phyloP scores from a whole-genome alignment of 1,140 invertebrate species.

The Andricus grossulariae region DNA sequence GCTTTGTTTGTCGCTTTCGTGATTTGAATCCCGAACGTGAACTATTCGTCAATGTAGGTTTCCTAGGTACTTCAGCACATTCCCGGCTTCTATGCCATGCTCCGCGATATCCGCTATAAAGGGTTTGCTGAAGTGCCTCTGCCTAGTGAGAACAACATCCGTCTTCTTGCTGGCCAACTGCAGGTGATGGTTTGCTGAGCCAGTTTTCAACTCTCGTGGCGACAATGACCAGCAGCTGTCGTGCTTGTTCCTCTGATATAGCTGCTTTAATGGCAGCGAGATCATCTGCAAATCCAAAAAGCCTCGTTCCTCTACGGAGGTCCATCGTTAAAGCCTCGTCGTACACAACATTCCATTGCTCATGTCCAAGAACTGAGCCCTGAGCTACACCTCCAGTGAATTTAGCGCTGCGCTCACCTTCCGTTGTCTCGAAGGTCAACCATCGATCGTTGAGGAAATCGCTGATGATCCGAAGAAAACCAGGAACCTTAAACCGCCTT shows the following conservation, averaged over 20 bases:
- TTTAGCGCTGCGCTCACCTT: background rate
- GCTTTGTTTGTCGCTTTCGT: too few relatives aligned
- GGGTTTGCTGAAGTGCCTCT: too few relatives aligned
- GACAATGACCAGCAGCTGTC: too few relatives aligned
- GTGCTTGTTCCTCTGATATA: too few relatives aligned
- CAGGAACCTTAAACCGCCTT: background rate
- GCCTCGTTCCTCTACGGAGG: background rate
- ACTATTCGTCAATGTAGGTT: too few relatives aligned
- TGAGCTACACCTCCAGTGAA: background rate
- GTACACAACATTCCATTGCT: constrained; percentile 17
- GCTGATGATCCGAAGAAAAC: background rate
- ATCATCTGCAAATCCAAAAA: too few relatives aligned
- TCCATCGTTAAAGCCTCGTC: background rate
- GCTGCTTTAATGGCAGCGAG: too few relatives aligned
- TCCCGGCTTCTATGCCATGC: too few relatives aligned
- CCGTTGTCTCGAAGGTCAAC: background rate
- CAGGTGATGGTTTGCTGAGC: too few relatives aligned
- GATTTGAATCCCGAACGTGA: too few relatives aligned
- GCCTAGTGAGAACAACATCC: background rate
- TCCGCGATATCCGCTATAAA: too few relatives aligned
- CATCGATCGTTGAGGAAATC: background rate
- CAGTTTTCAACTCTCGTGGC: background rate
- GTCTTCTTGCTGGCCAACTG: background rate
- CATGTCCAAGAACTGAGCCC: background rate
- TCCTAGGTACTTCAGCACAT: too few relatives aligned